Evolutionary conservation across 2,797 vertebrate species (phyloP).

Genomic region (Champsocephalus gunnari): DNA sequence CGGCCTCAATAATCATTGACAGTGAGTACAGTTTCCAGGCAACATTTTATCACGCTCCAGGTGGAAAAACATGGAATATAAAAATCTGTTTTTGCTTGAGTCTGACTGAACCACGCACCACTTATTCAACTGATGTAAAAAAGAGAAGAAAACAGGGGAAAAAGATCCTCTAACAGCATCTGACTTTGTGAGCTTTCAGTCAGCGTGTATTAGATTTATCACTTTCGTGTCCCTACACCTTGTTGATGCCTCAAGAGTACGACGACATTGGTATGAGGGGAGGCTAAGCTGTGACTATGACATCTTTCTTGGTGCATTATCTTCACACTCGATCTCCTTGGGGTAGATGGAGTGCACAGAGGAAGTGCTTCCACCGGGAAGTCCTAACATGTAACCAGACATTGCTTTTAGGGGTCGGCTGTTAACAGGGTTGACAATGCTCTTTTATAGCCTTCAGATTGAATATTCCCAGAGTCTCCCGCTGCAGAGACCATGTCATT

Average conservation of each 20-base stretch:
- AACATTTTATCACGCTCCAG: constrained; percentile 38
- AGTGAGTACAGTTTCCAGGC: constrained; percentile 15
- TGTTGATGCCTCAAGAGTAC: constrained; percentile 82
- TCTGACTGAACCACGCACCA: constrained; percentile 30
- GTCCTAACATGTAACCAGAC: constrained; percentile 84
- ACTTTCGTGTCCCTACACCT: constrained; percentile 84
- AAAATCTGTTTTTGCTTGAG: constrained; percentile 35
- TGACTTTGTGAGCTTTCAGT: constrained; percentile 79
- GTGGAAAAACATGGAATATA: constrained; percentile 20
- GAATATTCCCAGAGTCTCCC: constrained; percentile 82
- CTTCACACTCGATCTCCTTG: constrained; percentile 86
- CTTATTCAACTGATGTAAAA: constrained; percentile 48
- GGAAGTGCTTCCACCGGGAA: constrained; percentile 79
- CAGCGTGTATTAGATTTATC: constrained; percentile 83
- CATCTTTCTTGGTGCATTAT: constrained; percentile 87
- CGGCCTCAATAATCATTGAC: constrained; percentile 39
- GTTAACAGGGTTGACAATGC: constrained; percentile 86
- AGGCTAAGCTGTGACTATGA: constrained; percentile 83
- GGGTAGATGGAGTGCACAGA: constrained; percentile 81
- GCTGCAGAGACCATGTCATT: constrained; percentile 79
- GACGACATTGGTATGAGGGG: constrained; percentile 71
- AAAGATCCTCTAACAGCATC: constrained; percentile 66
- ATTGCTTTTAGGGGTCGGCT: constrained; percentile 86
- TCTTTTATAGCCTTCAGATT: constrained; percentile 85
- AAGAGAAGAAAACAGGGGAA: neutral